Conservation (phyloP, 2,113 vertebrate species). For the Ranitomeya imitator region DNA sequence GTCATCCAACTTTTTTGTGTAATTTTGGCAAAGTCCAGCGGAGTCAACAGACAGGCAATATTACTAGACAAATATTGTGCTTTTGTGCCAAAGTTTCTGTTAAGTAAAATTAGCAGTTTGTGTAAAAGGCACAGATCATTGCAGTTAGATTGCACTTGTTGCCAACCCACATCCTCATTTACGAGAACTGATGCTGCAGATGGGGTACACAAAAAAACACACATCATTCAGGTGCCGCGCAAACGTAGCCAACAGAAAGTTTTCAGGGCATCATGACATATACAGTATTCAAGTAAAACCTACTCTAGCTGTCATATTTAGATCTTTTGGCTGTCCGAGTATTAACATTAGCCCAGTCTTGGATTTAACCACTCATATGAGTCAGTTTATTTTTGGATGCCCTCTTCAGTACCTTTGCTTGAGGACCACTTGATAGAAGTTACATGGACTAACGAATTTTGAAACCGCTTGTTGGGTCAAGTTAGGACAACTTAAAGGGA, state of each 20-base stretch:
- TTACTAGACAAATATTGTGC: slow-evolving; percentile 29
- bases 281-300: background rate
- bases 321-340: background rate
- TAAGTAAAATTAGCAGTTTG: slow-evolving; percentile 33
- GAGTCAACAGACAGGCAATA: slow-evolving; percentile 9
- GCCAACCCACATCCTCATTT: slow-evolving; percentile 7
- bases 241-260: background rate
- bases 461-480: background rate
- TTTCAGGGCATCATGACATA: background rate
- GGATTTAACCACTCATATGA: background rate
- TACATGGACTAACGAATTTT: background rate
- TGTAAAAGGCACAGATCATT: slow-evolving; percentile 2
- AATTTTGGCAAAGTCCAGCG: background rate
- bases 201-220: background rate
- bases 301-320: background rate
- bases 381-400: background rate
- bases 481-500: background rate
- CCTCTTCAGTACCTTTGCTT: background rate
- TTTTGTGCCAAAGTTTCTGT: slow-evolving; percentile 17
- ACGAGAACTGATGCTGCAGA: background rate
- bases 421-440: background rate
- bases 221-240: background rate
- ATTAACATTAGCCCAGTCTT: background rate
- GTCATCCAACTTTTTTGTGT: slow-evolving; percentile 16
- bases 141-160: background rate